Conservation (phyloP, 2,113 vertebrate species). For the Nipponia nippon region DNA sequence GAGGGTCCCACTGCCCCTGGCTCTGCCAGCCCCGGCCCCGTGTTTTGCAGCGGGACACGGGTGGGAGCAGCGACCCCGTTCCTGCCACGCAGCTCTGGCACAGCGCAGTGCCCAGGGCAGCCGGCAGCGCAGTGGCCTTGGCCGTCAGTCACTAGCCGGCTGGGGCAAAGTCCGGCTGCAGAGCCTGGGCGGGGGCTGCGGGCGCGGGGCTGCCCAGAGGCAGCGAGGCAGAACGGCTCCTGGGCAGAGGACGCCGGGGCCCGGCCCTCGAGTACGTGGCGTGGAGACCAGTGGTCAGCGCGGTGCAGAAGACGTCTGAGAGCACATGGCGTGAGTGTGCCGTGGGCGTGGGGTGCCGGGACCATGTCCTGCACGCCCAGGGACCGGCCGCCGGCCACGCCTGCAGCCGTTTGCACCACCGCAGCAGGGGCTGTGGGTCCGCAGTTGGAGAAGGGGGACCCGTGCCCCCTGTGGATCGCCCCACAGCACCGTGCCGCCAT, state of each 20-base stretch:
- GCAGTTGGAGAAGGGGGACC: background rate
- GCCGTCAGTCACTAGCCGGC: background rate
- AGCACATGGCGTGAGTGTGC: fast-evolving
- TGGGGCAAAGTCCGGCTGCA: fast-evolving
- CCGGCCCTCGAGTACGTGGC: fast-evolving
- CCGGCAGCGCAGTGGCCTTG: fast-evolving
- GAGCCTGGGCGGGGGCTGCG: background rate
- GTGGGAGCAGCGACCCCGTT: background rate
- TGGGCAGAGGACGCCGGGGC: fast-evolving
- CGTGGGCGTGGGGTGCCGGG: fast-evolving
- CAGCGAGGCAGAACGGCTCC: no score
- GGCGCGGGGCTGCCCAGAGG: background rate
- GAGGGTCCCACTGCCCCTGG: fast-evolving
- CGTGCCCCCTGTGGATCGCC: fast-evolving
- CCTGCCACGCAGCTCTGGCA: fast-evolving
- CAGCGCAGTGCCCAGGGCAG: background rate
- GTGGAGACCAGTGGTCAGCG: fast-evolving
- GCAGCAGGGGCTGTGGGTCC: fast-evolving
- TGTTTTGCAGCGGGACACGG: fast-evolving
- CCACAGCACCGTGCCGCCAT: fast-evolving
- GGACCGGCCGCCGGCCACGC: fast-evolving
- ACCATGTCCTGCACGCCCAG: fast-evolving
- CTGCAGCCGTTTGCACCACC: background rate
- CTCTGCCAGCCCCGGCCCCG: fast-evolving
- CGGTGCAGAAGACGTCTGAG: fast-evolving